Conservation (phyloP, 2,888 invertebrate species). For the Phrixothrix hirtus region DNA sequence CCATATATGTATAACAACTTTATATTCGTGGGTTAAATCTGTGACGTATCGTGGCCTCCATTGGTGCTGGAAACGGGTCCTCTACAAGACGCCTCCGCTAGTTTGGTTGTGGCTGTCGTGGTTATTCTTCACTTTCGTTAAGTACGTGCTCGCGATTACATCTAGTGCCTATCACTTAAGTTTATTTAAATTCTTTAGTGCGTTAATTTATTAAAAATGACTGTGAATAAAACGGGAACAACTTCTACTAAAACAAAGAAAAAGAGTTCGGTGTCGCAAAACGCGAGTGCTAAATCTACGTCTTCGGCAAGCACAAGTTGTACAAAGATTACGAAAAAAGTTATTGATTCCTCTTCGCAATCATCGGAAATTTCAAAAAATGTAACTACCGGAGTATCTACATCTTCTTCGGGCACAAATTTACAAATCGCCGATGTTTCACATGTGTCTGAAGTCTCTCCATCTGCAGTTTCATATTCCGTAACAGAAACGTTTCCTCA, state of each 20-base stretch:
- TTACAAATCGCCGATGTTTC: constrained; percentile 54
- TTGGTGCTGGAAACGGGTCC: constrained; percentile 36
- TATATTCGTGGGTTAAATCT: constrained; percentile 45
- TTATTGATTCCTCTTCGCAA: constrained; percentile 29
- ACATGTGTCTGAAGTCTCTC: constrained; percentile 48
- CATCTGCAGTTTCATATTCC: constrained; percentile 48
- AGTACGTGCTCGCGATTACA: constrained; percentile 24
- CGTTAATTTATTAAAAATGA: constrained; percentile 39
- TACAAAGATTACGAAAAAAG: constrained; percentile 37
- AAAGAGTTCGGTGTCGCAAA: constrained; percentile 33
- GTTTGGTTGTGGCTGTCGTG: constrained; percentile 30
- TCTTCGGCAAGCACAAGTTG: constrained; percentile 39
- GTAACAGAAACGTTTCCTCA: constrained; percentile 52
- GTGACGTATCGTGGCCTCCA: constrained; percentile 41
- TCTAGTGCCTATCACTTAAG: constrained; percentile 3
- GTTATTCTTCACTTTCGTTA: constrained; percentile 37
- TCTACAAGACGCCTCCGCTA: constrained; percentile 33
- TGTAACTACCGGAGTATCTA: constrained; percentile 41
- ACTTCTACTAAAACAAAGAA: constrained; percentile 45
- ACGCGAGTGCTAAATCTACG: constrained; percentile 31
- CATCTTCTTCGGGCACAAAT: constrained; percentile 51
- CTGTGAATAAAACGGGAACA: constrained; percentile 46
- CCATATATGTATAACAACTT: constrained; percentile 52
- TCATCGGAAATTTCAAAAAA: not conserved
- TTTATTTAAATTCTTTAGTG: not conserved